Percentiles rank a stretch among this genome's conserved stretches.
phyloP scores from a whole-genome alignment of 2,113 vertebrate species.

The Mastomys coucha region DNA sequence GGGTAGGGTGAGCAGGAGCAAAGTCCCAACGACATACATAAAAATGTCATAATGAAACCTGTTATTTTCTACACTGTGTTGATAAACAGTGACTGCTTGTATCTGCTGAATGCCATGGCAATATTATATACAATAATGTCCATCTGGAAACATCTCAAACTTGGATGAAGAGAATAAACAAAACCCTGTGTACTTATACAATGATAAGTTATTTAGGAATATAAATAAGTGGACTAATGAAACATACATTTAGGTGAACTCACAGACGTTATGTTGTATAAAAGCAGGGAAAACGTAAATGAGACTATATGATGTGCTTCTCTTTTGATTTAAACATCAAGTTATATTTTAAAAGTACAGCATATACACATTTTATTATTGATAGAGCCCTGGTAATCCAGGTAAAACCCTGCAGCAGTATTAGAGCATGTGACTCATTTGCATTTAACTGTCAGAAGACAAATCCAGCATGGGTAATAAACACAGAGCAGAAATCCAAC shows the following conservation, averaged over 20 bases:
- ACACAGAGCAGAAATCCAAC: not conserved
- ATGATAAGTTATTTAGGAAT: not conserved
- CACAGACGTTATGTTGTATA: not conserved
- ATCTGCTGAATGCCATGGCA: not conserved
- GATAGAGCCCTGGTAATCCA: not conserved
- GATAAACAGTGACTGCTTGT: constrained; percentile 14
- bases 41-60: not conserved
- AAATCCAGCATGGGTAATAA: constrained; percentile 9
- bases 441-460: not conserved
- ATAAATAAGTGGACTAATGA: not conserved
- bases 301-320: not conserved
- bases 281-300: not conserved
- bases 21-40: not conserved
- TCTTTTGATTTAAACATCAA: not conserved
- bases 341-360: not conserved
- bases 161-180: not conserved
- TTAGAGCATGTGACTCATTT: not conserved
- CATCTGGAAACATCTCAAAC: constrained; percentile 10
- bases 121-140: not conserved
- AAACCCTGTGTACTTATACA: not conserved
- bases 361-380: not conserved
- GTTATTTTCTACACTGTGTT: not conserved
- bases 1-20: not conserved
- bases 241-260: not conserved
- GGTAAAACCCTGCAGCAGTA: not conserved